Evolutionary conservation across 1,140 invertebrate genomes (phyloP), one percentile per base, ranked within the genome.

Genomic region (Diuraphis noxia): DNA sequence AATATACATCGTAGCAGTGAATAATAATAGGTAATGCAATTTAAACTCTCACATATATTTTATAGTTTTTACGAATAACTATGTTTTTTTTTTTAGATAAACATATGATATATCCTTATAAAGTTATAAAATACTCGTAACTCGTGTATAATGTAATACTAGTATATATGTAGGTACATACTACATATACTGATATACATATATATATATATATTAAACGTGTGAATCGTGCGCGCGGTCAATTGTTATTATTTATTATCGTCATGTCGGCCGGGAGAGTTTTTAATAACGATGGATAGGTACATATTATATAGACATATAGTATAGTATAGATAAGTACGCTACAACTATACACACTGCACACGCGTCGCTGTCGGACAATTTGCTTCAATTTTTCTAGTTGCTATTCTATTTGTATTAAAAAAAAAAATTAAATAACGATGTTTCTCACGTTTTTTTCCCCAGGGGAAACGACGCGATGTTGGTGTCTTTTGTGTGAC

Each of bases 401-500:
- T 81, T 30, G 30, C 49, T 79, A 49, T 89, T 40, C 17, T 56
- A 88, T 77, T 72, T 77, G 40, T 77, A 72, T 13, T 34, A 81
- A 81, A 90, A 81, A 81, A 36, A 36, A 38, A 72, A 77, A 88
- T 88, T 21, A 89, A 77, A 77, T 36, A 79, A 89, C 63, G 21
- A 77, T 41, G 72, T 79, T 89, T 89, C 63, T 79, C 89, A 91
- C 89, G 89, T 91, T 91, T 82, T 81, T 79, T 10, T 43, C 40
- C 25, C 6, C 77, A 13, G 43, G 13, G 88, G 41, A 90, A 52
- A 38, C 23, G 9, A 56, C 85, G n/a, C 85, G 85, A 56, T 25
- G n/a, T 34, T 72, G 79, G 10, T 38, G 88, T 81, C 88, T 81
- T 81, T 90, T 90, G 88, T 90, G 88, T 38, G 89, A 82, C 43